Conservation (phyloP, 2,113 vertebrate genomes). For the Notarius quadriscutis region DNA sequence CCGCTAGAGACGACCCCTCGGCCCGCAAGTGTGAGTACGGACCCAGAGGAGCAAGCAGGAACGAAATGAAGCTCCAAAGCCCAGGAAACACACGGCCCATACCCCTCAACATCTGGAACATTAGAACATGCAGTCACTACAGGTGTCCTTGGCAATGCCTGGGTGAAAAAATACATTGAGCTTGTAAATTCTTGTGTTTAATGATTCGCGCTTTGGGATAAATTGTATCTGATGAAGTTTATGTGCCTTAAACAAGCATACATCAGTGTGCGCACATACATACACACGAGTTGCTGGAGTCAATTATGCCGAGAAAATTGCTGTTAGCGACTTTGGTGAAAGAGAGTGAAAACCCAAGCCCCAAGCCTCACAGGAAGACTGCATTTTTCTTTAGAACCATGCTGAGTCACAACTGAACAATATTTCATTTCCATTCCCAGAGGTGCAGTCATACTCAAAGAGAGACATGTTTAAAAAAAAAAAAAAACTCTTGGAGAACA, state of each 20-base stretch:
- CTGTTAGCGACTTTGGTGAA: slow-evolving; percentile 8
- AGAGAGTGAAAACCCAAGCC: background rate
- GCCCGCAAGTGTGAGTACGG: slow-evolving; percentile 10
- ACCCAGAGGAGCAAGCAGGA: slow-evolving; percentile 26
- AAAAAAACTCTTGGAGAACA: background rate
- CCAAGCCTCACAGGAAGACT: slow-evolving; percentile 35
- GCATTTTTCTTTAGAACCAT: slow-evolving; percentile 14
- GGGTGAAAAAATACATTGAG: slow-evolving; percentile 10
- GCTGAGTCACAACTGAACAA: slow-evolving; percentile 6
- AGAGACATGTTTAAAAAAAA: background rate
- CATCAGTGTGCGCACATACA: slow-evolving; percentile 1
- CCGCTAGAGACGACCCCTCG: background rate
- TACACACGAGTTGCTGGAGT: slow-evolving; percentile 32
- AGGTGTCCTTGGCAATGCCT: slow-evolving; percentile 47
- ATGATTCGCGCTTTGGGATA: slow-evolving; percentile 35
- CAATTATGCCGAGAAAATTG: slow-evolving; percentile 34
- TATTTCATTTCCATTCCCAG: slow-evolving; percentile 24
- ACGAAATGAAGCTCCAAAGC: slow-evolving; percentile 8
- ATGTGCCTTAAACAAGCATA: slow-evolving; percentile 18
- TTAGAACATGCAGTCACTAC: slow-evolving; percentile 45
- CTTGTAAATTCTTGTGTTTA: slow-evolving; percentile 52
- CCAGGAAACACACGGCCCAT: background rate
- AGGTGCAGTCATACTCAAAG: slow-evolving; percentile 25
- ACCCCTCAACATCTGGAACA: slow-evolving; percentile 41
- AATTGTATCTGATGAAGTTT: slow-evolving; percentile 37